Percentiles rank a stretch among this genome's conserved stretches.
Evolutionary conservation across 2,888 invertebrate species (phyloP).

Genomic region (Iphiclides podalirius): DNA sequence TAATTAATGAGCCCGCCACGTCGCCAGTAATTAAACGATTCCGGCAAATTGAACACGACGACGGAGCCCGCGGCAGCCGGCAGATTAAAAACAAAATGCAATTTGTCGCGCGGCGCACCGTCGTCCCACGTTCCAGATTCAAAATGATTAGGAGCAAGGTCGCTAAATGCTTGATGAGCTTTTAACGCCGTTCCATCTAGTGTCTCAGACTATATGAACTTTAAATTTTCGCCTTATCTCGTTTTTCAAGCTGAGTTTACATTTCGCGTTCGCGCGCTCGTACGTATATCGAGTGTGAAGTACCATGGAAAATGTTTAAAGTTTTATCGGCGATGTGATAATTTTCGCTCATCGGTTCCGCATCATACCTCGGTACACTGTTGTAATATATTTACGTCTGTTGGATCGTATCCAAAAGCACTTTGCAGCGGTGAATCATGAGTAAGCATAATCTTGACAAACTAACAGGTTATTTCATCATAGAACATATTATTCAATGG

Average conservation of each 20-base stretch:
- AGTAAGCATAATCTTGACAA: constrained; percentile 16
- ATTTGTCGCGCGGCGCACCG: constrained; percentile 48
- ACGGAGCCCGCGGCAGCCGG: constrained; percentile 54
- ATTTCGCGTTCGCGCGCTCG: too few species aligned
- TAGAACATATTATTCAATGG: constrained; percentile 12
- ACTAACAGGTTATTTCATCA: constrained; percentile 20
- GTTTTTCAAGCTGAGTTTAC: too few species aligned
- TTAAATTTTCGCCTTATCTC: too few species aligned
- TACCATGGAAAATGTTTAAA: background rate
- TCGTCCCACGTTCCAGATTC: constrained; percentile 39
- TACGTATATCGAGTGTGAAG: background rate
- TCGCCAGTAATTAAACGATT: constrained; percentile 74
- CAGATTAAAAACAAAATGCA: constrained; percentile 73
- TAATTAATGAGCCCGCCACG: constrained; percentile 76
- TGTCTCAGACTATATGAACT: too few species aligned
- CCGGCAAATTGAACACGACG: constrained; percentile 69
- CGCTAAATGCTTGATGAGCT: constrained; percentile 21
- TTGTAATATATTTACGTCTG: constrained; percentile 13
- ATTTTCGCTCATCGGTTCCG: constrained; percentile 8
- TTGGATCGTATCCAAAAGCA: constrained; percentile 14
- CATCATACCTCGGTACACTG: constrained; percentile 5
- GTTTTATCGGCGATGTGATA: constrained; percentile 10
- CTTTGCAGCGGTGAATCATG: constrained; percentile 13
- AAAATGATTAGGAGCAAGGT: constrained; percentile 40
- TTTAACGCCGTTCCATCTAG: constrained; percentile 5